These are phyloP conservation scores for Steinernema hermaphroditum DNA, from an alignment of 2,888 invertebrate genomes.

Conservation along the genomic window DNA sequence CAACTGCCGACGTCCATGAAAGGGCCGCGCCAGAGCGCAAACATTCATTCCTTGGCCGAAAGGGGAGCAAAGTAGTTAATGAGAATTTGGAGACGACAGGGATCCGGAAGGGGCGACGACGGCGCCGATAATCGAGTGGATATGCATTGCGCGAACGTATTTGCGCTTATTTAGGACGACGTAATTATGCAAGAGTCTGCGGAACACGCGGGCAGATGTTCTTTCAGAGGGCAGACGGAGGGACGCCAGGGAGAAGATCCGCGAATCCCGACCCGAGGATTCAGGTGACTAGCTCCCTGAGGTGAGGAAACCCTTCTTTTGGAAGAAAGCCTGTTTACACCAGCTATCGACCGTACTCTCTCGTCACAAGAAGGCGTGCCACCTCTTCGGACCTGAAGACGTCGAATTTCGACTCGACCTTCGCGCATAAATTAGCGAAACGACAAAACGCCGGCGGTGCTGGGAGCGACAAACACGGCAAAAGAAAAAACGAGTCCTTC, in stretches of 20 bases:
- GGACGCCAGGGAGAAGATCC: background rate
- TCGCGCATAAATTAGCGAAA: slow-evolving; percentile 22
- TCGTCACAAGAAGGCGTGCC: no score
- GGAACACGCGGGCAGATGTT: slow-evolving; percentile 12
- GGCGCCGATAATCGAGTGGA: background rate
- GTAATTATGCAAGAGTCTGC: slow-evolving; percentile 19
- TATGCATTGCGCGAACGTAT: slow-evolving; percentile 6
- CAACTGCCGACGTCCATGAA: background rate
- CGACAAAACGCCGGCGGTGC: background rate
- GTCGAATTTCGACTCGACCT: slow-evolving; percentile 6
- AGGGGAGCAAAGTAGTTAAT: slow-evolving; percentile 7
- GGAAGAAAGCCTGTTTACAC: no score
- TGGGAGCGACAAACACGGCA: background rate
- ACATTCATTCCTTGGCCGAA: background rate
- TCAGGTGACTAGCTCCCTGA: no score
- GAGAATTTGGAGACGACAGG: slow-evolving; percentile 3
- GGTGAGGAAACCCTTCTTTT: no score
- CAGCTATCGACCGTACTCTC: no score
- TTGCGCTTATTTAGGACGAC: slow-evolving; percentile 17
- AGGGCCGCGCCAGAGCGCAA: background rate
- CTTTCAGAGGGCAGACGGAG: background rate
- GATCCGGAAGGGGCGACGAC: background rate
- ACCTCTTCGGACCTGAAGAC: background rate
- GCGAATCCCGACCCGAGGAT: background rate
- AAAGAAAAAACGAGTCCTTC: background rate